These are phyloP conservation scores for Elmis aenea DNA, from an alignment of 2,888 invertebrate species.

Conservation along the genomic window DNA sequence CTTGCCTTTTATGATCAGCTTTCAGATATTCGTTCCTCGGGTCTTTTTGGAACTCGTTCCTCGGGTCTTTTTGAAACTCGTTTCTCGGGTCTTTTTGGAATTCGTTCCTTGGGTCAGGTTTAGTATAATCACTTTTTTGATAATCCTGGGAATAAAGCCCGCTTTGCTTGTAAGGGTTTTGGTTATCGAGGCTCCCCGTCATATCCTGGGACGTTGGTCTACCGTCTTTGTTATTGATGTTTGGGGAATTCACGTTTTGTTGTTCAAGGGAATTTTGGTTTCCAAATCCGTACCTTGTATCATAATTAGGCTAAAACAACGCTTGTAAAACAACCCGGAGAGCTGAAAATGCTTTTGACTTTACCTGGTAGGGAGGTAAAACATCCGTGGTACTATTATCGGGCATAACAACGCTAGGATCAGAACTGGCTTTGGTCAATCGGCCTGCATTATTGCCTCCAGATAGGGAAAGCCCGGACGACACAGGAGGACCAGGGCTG, in stretches of 20 bases:
- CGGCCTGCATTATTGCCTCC: constrained; percentile 49
- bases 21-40: constrained; percentile 29
- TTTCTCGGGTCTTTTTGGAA: constrained; percentile 7
- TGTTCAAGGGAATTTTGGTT: constrained; percentile 26
- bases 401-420: constrained; percentile 91
- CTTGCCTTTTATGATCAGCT: constrained; percentile 42
- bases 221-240: constrained; percentile 35
- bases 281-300: constrained; percentile 42
- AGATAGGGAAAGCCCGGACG: constrained; percentile 52
- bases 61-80: constrained; percentile 5
- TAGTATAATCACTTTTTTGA: constrained; percentile 25
- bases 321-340: not conserved
- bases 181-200: constrained; percentile 31
- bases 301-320: constrained; percentile 41
- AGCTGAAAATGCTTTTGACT: constrained; percentile 30
- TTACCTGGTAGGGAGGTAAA: constrained; percentile 84
- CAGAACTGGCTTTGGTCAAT: constrained; percentile 78
- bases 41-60: constrained; percentile 30
- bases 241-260: constrained; percentile 30
- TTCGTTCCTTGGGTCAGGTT: constrained; percentile 6
- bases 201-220: constrained; percentile 37
- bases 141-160: constrained; percentile 26
- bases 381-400: constrained; percentile 71
- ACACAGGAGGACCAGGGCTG: constrained; percentile 64
- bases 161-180: constrained; percentile 32